Percentiles rank a stretch among this genome's conserved stretches.
phyloP scores from a whole-genome alignment of 2,888 invertebrate species.

The Cephonodes hylas region DNA sequence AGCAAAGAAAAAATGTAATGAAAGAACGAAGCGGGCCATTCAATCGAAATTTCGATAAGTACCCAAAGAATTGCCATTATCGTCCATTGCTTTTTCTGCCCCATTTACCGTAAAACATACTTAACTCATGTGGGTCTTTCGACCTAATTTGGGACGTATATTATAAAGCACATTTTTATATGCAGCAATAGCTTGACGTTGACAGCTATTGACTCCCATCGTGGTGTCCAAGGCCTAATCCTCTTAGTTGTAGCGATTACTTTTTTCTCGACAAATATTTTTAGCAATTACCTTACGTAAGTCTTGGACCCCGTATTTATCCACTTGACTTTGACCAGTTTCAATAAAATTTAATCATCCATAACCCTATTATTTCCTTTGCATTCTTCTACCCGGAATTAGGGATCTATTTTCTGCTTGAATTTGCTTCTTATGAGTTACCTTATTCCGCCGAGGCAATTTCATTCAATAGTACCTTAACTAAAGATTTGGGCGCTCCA shows the following conservation, averaged over 20 bases:
- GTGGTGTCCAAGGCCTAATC: no score
- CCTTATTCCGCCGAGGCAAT: neutral
- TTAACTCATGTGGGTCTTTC: neutral
- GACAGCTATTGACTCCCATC: no score
- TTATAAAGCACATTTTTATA: no score
- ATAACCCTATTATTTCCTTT: neutral
- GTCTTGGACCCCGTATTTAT: no score
- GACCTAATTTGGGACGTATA: no score
- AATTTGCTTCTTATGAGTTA: neutral
- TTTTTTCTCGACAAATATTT: no score
- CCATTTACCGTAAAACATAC: neutral
- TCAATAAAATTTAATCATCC: neutral
- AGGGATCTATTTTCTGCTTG: neutral
- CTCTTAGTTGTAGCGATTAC: no score
- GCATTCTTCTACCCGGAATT: neutral
- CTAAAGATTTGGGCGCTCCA: neutral
- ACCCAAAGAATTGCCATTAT: neutral
- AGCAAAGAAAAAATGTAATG: neutral
- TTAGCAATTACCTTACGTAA: no score
- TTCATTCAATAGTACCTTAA: slow-evolving; percentile 1
- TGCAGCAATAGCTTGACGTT: no score
- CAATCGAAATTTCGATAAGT: slow-evolving; percentile 1
- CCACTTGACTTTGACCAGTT: no score
- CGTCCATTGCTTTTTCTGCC: neutral
- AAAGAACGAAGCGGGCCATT: neutral